Conservation (phyloP, 2,888 invertebrate species). For the Ormyrus rosae region DNA sequence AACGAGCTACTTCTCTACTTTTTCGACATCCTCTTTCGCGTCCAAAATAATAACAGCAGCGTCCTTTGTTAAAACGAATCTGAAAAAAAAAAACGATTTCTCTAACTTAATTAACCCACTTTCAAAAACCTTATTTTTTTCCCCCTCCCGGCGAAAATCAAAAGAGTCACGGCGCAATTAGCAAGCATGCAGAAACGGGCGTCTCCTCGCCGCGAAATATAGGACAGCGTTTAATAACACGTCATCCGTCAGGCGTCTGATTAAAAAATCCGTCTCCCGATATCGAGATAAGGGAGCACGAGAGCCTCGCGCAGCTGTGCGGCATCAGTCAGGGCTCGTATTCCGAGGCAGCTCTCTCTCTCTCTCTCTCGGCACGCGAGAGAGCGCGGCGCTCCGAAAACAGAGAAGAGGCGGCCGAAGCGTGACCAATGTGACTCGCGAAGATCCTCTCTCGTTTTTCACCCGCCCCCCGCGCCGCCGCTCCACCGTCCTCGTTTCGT, state of each 20-base stretch:
- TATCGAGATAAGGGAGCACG: slow-evolving; percentile 21
- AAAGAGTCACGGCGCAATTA: slow-evolving; percentile 20
- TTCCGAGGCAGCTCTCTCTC: background rate
- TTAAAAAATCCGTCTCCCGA: slow-evolving; percentile 33
- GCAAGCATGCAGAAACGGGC: background rate
- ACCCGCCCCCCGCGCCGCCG: background rate
- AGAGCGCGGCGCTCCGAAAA: too few species aligned
- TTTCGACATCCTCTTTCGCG: too few species aligned
- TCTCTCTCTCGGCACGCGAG: background rate
- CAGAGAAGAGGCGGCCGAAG: background rate
- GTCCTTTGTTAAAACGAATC: too few species aligned
- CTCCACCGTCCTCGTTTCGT: background rate
- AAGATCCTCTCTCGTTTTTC: slow-evolving; percentile 2
- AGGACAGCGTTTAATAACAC: slow-evolving; percentile 15
- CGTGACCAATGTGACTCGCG: slow-evolving; percentile 28
- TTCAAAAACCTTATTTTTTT: background rate
- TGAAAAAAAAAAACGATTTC: background rate
- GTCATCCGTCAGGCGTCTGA: slow-evolving; percentile 4
- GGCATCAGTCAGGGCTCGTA: slow-evolving; percentile 16
- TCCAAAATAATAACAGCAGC: too few species aligned
- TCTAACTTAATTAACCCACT: background rate
- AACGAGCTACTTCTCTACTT: background rate
- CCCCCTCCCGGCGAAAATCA: background rate
- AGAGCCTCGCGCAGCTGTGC: slow-evolving; percentile 2
- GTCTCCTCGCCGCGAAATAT: background rate